Percentiles rank a stretch among this genome's conserved stretches.
Evolutionary conservation across 2,797 vertebrate species (phyloP).

Genomic region (Sebastes steindachneri): DNA sequence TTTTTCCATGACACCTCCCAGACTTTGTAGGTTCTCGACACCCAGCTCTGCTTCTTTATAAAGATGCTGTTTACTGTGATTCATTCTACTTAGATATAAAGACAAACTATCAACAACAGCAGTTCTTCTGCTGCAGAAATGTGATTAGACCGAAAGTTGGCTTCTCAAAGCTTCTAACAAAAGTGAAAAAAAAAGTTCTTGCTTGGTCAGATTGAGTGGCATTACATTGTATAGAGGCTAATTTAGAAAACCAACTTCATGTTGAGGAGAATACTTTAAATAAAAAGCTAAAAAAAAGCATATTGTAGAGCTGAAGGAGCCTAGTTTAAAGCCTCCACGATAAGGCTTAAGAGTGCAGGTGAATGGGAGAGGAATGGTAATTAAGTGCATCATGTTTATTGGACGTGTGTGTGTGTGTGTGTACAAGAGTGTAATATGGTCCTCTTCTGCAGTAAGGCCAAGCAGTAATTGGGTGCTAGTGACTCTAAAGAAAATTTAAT

Average conservation of each 20-base stretch:
- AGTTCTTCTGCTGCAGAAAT: not conserved
- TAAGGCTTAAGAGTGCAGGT: slow-evolving; percentile 26
- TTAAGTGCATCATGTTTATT: slow-evolving; percentile 43
- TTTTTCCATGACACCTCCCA: not conserved
- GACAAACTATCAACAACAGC: not conserved
- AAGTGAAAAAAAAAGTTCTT: not conserved
- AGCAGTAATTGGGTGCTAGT: slow-evolving; percentile 56
- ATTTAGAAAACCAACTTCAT: not conserved
- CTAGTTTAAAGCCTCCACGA: not conserved
- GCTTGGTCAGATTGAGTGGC: not conserved
- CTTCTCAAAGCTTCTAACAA: not conserved
- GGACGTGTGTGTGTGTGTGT: not conserved
- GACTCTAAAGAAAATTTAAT: slow-evolving; percentile 50
- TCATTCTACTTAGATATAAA: not conserved
- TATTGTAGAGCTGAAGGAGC: not conserved
- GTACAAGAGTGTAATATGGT: slow-evolving; percentile 21
- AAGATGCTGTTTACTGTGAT: not conserved
- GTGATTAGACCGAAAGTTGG: not conserved
- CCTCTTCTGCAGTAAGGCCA: slow-evolving; percentile 25
- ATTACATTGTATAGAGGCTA: not conserved
- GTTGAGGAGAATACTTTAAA: not conserved
- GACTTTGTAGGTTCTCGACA: not conserved
- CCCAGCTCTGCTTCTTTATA: not conserved
- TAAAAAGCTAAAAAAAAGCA: not conserved
- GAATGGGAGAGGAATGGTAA: slow-evolving; percentile 20